Conservation (phyloP, 2,888 invertebrate genomes). For the Perizoma flavofasciatum region DNA sequence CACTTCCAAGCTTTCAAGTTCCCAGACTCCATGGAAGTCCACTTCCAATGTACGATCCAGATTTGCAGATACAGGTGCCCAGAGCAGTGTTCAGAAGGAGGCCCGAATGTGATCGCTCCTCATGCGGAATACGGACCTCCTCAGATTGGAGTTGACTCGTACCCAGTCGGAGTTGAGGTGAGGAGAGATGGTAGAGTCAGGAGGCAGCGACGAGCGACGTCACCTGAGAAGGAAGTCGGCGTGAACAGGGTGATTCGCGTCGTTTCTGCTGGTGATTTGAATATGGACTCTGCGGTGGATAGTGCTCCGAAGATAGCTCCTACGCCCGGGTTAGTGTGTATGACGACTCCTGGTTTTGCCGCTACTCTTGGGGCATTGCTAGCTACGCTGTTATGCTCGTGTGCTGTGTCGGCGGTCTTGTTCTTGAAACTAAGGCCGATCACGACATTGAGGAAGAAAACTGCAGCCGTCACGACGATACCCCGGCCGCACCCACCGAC, state of each 20-base stretch:
- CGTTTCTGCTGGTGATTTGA: constrained; percentile 94
- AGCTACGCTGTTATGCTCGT: constrained; percentile 92
- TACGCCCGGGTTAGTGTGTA: constrained; percentile 92
- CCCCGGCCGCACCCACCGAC: constrained; percentile 73
- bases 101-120: constrained; percentile 75
- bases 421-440: constrained; percentile 92
- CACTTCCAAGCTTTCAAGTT: constrained; percentile 98
- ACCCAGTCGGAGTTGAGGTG: constrained; percentile 85
- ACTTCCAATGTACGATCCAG: constrained; percentile 97
- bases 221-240: constrained; percentile 92
- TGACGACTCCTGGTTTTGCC: constrained; percentile 97
- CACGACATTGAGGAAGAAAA: constrained; percentile 81
- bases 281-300: constrained; percentile 91
- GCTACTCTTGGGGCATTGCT: constrained; percentile 92
- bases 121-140: constrained; percentile 89
- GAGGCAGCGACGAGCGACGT: constrained; percentile 85
- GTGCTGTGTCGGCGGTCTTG: constrained; percentile 92
- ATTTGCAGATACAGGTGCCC: constrained; percentile 97
- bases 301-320: constrained; percentile 83
- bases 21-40: constrained; percentile 98
- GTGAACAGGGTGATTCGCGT: constrained; percentile 95
- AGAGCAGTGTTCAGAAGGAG: constrained; percentile 92
- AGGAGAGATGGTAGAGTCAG: constrained; percentile 89
- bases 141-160: constrained; percentile 74
- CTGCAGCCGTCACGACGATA: constrained; percentile 76